These are phyloP conservation scores for Camponotus pennsylvanicus DNA, from an alignment of 1,140 invertebrate species.

Conservation along the genomic window DNA sequence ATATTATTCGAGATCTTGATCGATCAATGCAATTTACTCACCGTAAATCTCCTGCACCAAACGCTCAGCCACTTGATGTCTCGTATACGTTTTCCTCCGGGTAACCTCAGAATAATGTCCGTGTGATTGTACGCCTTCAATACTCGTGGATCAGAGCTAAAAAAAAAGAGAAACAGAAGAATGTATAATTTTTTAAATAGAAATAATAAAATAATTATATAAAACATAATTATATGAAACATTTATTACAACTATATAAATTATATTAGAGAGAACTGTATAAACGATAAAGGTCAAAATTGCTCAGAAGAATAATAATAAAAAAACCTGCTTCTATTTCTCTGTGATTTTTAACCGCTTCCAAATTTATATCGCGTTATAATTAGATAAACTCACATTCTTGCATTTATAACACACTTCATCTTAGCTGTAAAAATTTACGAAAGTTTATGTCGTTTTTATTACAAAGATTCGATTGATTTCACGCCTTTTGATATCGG, in stretches of 20 bases:
- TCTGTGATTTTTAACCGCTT: background rate
- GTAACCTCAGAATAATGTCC: conserved; percentile 94
- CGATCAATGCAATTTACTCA: conserved; percentile 86
- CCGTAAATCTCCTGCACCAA: conserved; percentile 96
- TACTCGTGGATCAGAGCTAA: conserved; percentile 91
- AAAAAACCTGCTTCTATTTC: conserved; percentile 4
- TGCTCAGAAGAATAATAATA: background rate
- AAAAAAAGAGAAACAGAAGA: conserved; percentile 50
- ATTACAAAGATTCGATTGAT: conserved; percentile 30
- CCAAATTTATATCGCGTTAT: background rate
- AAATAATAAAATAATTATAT: background rate
- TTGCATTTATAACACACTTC: background rate
- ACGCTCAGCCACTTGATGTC: conserved; percentile 96
- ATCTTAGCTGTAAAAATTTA: background rate
- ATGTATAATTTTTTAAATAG: conserved; percentile 19
- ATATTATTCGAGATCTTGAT: background rate
- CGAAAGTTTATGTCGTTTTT: background rate
- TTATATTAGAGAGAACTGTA: background rate
- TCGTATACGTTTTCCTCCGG: conserved; percentile 92
- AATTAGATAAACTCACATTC: background rate
- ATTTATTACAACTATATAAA: background rate
- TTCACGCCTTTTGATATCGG: background rate
- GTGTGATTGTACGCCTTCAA: conserved; percentile 91
- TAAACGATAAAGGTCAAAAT: background rate
- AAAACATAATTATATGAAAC: background rate